Conservation (phyloP, 2,797 vertebrate species). For the Epinephelus malabaricus region DNA sequence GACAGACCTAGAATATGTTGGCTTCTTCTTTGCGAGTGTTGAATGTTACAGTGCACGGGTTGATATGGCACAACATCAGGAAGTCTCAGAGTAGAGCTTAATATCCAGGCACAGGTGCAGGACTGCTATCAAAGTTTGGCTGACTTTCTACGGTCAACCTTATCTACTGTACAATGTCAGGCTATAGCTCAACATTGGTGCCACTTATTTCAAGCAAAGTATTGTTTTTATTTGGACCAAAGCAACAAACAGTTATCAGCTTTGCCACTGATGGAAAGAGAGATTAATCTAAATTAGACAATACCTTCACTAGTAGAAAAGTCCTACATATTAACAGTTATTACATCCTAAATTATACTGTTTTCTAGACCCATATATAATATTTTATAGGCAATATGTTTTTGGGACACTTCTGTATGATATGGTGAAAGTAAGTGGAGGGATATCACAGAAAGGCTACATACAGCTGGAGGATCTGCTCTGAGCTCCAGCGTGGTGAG, state of each 20-base stretch:
- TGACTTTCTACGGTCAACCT: constrained; percentile 56
- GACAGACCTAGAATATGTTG: constrained; percentile 65
- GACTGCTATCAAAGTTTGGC: constrained; percentile 65
- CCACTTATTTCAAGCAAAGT: constrained; percentile 69
- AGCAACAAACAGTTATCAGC: constrained; percentile 74
- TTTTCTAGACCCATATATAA: constrained; percentile 81
- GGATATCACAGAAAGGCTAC: constrained; percentile 83
- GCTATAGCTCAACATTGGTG: constrained; percentile 64
- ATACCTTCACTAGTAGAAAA: constrained; percentile 80
- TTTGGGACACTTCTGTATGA: constrained; percentile 73
- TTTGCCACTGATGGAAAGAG: constrained; percentile 70
- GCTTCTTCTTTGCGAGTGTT: constrained; percentile 63
- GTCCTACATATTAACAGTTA: constrained; percentile 83
- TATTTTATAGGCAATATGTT: constrained; percentile 81
- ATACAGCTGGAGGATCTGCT: constrained; percentile 77
- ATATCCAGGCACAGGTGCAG: constrained; percentile 76
- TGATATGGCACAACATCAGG: constrained; percentile 75
- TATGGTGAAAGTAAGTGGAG: constrained; percentile 70
- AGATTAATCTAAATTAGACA: constrained; percentile 77
- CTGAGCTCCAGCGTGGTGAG: constrained; percentile 73
- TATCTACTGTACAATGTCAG: constrained; percentile 66
- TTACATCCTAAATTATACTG: constrained; percentile 82
- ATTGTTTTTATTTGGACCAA: constrained; percentile 69
- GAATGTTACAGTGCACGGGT: constrained; percentile 76
- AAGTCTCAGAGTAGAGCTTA: constrained; percentile 62